phyloP scores from a whole-genome alignment of 1,140 invertebrate genomes.

The Aphis craccivora region DNA sequence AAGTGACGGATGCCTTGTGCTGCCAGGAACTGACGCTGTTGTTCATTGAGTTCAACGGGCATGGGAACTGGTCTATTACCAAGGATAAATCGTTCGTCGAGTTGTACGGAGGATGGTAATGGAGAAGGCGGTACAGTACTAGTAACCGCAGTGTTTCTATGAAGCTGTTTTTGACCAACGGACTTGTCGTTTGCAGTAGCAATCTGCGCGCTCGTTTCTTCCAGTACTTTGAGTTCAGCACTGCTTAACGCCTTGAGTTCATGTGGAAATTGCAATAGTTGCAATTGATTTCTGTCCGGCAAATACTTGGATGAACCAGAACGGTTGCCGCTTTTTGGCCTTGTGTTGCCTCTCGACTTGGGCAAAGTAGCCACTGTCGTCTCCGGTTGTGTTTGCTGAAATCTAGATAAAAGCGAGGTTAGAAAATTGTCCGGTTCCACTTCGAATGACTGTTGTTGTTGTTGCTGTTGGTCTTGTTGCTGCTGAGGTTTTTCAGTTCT shows the following conservation, averaged over 20 bases:
- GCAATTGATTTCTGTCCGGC: neutral
- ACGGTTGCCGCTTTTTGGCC: neutral
- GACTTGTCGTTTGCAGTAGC: constrained; percentile 60
- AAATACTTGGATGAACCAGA: neutral
- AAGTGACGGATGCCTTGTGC: constrained; percentile 65
- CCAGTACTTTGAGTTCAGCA: constrained; percentile 64
- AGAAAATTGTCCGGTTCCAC: constrained; percentile 32
- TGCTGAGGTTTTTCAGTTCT: neutral
- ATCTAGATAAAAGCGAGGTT: neutral
- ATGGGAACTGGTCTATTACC: constrained; percentile 64
- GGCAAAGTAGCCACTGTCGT: neutral
- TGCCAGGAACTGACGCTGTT: constrained; percentile 62
- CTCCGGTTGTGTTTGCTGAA: neutral
- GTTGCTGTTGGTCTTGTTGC: neutral
- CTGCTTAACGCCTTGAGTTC: constrained; percentile 62
- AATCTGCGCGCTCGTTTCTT: constrained; percentile 65
- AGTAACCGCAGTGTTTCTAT: neutral
- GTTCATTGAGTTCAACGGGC: constrained; percentile 63
- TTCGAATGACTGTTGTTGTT: neutral
- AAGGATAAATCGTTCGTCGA: constrained; percentile 59
- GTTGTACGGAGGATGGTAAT: constrained; percentile 50
- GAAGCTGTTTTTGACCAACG: neutral
- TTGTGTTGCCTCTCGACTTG: neutral
- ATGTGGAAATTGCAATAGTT: constrained; percentile 49
- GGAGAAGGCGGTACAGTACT: neutral